Base-by-base conservation (phyloP, 2,888 invertebrate genomes). In the Barypeithes pellucidus region DNA sequence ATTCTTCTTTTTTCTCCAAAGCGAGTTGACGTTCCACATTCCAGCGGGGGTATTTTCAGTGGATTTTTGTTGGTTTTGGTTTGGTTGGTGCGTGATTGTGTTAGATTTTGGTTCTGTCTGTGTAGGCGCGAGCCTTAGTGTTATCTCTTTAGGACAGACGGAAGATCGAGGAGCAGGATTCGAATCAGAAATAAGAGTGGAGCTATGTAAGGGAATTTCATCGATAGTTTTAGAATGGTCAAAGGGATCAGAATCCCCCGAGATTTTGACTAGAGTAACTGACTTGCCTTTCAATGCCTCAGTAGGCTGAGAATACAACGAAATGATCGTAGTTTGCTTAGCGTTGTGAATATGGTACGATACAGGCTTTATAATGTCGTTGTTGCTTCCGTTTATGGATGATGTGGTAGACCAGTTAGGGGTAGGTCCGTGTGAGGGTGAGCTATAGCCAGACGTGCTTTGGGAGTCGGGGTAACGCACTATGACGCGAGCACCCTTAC, bases 381-480 rank as follows among this genome's bases (percentile, higher is more conserved):
- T 80, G 60, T 67, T 72, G 77, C 85, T 85, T 75, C 85, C 85
- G 79, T 83, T 85, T 66, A 86, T 80, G 52, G 86, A 86, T 41
- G 86, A 86, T 24, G 50, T 50, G n/a, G 50, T 85, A 45, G 86
- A 86, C 85, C 86, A 86, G 77, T 84, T 84, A 50, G 85, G 84
- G 47, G 86, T 85, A 66, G 81, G 82, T 36, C 80, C 82, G 70
- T 84, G 85, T 67, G 86, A 85, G 67, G 88, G 88, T 70, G 88
- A 88, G 78, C 87, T 87, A 81, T 88, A 88, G 66, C 88, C 88
- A 29, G 88, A 87, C 54, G 87, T 87, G 81, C 87, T 87, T 81
- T 87, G 86, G 76, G 87, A 87, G 77, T 86, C 85, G 77, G 83
- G 83, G 76, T 82, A 82, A 75, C 82, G 83, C 77, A 86, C 83